Evolutionary conservation across 2,113 vertebrate genomes (phyloP), one percentile per base, ranked within the genome.

Genomic region (Oncorhynchus gorbuscha): DNA sequence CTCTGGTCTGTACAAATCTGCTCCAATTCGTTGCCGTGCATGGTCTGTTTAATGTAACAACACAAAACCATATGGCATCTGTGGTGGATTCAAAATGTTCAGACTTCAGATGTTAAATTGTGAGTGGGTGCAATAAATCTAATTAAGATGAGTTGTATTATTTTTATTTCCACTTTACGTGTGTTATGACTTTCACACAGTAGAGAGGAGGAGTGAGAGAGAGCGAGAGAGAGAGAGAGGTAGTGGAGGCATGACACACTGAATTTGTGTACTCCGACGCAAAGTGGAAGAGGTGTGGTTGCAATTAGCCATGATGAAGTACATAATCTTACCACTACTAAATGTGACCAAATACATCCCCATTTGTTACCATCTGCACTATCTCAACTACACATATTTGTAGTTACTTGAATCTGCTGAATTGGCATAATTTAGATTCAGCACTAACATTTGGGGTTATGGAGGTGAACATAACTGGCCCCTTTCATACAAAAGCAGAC

Each of bases 1-100:
- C n/a, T 55, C 51, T 18, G 13, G 12, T n/a, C 20, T 16, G 32
- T 77, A 78, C 81, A 85, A 88, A 87, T 88, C 70, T 82, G 71
- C 75, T 79, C 64, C 49, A 82, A 74, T 80, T 84, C 59, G 65
- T 72, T 59, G 45, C 20, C 6, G 1, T n/a, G 76, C 71, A 87
- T 84, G 73, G 61, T 68, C 62, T 74, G 67, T 74, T 75, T 77
- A 79, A 75, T 71, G 24, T 76, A 71, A 76, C 24, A 76, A 75
- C 82, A 78, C 70, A 64, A 73, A 68, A 74, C 72, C 84, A 88
- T 80, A 88, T 89, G 86, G 81, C 88, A 88, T 87, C 88, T 88
- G 86, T 75, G 78, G 69, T 62, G 59, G 78, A 86, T 83, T 71
- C 39, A 80, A 81, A 86, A 51, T 32, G 61, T 73, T 82, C 32